Base-by-base conservation (phyloP, 1,140 invertebrate genomes). In the Drosophila quadrilineata region DNA sequence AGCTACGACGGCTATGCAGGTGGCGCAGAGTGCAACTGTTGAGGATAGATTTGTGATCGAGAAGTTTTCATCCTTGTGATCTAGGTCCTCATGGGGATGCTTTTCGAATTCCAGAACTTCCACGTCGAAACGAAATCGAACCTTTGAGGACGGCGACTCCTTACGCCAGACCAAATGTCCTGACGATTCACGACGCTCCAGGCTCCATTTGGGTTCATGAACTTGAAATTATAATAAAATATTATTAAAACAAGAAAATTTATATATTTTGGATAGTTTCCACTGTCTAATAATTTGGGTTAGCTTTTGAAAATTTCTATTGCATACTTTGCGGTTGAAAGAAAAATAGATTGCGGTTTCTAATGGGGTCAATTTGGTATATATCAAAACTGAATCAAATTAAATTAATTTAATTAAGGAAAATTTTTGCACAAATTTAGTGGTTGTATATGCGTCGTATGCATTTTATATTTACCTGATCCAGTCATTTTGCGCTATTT, bases 81-180 rank as follows among this genome's bases (percentile, higher is more conserved):
- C 79, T 19, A 82, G 9, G 46, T 88, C 84, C 49, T 89, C 88
- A 6, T 88, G 79, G 2, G 88, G 88, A 63, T 89, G 76, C 46
- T 89, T 89, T 45, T 89, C 88, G 65, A 91, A 91, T 71, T 92
- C 91, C 36, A 90, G 67, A 10, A 92, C 88, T 67, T 92, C 90
- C 9, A 91, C 91, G 17, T 91, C 91, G 26, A 90, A 90, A 3
- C 90, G 91, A 68, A 92, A 92, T 1, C 87, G 84, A 1, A 89
- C 85, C 64, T 90, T 91, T 0, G 91, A 91, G 59, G 89, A 90
- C 40, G 79, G 91, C 12, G 89, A 84, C n/a, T 91, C 89, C 49
- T 91, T 87, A 10, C 91, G 77, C 91, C 91, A 91, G 17, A 90
- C 91, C 58, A 91, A 80, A 62, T 89, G 75, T 2, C 89, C 90